These are phyloP conservation scores for Phallusia fumigata DNA, from an alignment of 23 tunicate species.

Conservation along the genomic window DNA sequence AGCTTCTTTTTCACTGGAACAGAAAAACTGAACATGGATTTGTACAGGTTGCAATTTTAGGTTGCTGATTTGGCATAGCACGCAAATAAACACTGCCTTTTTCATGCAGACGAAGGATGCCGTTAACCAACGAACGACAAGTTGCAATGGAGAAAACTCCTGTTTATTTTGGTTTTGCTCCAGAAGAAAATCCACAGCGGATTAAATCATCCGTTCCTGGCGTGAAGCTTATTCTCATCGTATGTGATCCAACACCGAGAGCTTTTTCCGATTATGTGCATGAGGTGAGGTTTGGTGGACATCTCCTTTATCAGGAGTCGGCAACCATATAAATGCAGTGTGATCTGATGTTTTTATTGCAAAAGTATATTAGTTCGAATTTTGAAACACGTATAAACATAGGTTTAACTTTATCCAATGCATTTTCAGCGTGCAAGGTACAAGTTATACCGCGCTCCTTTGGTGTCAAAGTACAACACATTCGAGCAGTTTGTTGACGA, in stretches of 20 bases:
- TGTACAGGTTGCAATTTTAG: not conserved
- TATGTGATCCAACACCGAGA: slow-evolving; percentile 67
- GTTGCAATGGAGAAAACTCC: slow-evolving; percentile 66
- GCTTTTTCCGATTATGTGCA: slow-evolving; percentile 53
- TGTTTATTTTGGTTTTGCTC: slow-evolving; percentile 30
- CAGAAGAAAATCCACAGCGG: not conserved
- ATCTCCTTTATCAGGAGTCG: no score
- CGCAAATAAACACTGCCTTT: not conserved
- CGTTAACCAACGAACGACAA: slow-evolving; percentile 40
- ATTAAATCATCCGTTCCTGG: slow-evolving; percentile 29
- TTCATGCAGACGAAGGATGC: slow-evolving; percentile 2
- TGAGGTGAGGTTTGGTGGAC: slow-evolving; percentile 31
- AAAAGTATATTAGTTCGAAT: no score
- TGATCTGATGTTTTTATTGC: no score
- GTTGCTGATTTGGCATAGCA: not conserved
- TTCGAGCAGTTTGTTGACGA: slow-evolving; percentile 35
- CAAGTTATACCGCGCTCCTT: not conserved
- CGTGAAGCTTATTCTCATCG: slow-evolving; percentile 44
- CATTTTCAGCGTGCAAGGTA: slow-evolving; percentile 16
- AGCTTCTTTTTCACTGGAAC: slow-evolving; percentile 31
- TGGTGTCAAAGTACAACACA: slow-evolving; percentile 21
- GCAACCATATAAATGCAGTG: no score
- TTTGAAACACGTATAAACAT: no score
- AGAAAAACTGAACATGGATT: not conserved
- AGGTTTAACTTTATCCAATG: not conserved